Evolutionary conservation across 2,888 invertebrate species (phyloP), one percentile per base, ranked within the genome.

Genomic region (Microctonus brassicae): DNA sequence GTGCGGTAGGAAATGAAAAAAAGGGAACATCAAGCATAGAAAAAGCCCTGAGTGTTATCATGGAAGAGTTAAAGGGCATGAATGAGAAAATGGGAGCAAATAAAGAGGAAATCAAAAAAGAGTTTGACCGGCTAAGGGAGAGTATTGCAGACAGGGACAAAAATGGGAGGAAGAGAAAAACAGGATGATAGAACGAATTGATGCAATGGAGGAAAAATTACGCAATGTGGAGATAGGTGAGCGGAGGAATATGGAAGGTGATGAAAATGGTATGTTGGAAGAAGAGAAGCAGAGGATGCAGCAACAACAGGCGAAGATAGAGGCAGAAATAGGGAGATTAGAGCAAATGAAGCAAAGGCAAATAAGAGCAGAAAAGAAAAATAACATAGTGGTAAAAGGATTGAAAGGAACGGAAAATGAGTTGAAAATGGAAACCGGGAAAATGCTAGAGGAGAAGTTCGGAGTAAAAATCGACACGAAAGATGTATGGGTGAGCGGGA

Each of bases 381-480:
- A n/a, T n/a, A 70, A 70, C 26, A 57, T 64, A 17, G 57, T 70
- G 1, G 57, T 64, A 7, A 39, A 11, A 36, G 64, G 58, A 11
- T 17, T 39, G 39, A 11, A 57, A 17, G 55, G 11, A 9, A 34
- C 47, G n/a, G 36, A 33, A 22, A 2, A 5, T 5, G 36, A 53
- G 6, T 5, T 53, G 36, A 52, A 34, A 7, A 20, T 36, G 39
- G 60, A 24, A 2, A 26, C 33, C 4, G 68, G 36, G 42, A 17
- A 68, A 17, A 26, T 68, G 0, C 5, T 34, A 6, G 6, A 60
- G 47, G 26, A 58, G 13, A 60, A 60, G 17, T 17, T 68, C 11
- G 68, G 47, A 29, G 60, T 60, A 9, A n/a, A 20, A 4, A 20
- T 36, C 9, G 17, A 36, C 4, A 20, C 26, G 6, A 20, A 7